Conservation (phyloP, 1,140 invertebrate genomes). For the Bombus turneri region DNA sequence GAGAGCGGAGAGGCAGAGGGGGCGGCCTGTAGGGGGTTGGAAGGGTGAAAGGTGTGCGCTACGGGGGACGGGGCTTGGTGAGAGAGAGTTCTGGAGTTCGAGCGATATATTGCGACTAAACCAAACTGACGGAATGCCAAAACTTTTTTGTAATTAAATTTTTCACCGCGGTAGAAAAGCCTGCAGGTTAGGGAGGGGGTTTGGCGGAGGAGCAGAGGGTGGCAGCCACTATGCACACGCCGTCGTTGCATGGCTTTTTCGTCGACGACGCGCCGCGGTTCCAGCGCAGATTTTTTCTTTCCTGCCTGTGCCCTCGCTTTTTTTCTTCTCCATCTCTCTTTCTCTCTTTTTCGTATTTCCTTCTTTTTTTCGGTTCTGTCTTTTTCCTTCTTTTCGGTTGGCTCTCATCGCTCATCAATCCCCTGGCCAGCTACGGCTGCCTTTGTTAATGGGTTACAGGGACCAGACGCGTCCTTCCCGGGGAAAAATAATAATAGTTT, state of each 20-base stretch:
- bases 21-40: neutral
- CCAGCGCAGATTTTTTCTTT: slow-evolving; percentile 21
- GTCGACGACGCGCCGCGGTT: neutral
- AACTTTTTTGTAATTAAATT: slow-evolving; percentile 80
- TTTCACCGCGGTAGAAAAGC: slow-evolving; percentile 65
- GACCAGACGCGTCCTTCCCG: neutral
- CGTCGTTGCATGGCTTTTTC: slow-evolving; percentile 45
- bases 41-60: slow-evolving; percentile 1
- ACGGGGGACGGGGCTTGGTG: slow-evolving; percentile 20
- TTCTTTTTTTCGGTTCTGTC: neutral
- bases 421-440: slow-evolving; percentile 12
- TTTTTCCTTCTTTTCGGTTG: neutral
- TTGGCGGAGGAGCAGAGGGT: neutral
- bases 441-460: slow-evolving; percentile 46
- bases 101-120: slow-evolving; percentile 73
- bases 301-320: slow-evolving; percentile 6
- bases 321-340: slow-evolving; percentile 21
- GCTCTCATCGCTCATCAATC: slow-evolving; percentile 32
- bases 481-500: slow-evolving; percentile 31
- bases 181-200: slow-evolving; percentile 18
- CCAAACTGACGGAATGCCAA: slow-evolving; percentile 79
- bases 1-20: slow-evolving; percentile 7
- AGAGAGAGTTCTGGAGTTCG: slow-evolving; percentile 58
- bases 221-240: slow-evolving; percentile 39
- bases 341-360: neutral